Base-by-base conservation (phyloP, 2,888 invertebrate genomes). In the Campaea margaritaria region DNA sequence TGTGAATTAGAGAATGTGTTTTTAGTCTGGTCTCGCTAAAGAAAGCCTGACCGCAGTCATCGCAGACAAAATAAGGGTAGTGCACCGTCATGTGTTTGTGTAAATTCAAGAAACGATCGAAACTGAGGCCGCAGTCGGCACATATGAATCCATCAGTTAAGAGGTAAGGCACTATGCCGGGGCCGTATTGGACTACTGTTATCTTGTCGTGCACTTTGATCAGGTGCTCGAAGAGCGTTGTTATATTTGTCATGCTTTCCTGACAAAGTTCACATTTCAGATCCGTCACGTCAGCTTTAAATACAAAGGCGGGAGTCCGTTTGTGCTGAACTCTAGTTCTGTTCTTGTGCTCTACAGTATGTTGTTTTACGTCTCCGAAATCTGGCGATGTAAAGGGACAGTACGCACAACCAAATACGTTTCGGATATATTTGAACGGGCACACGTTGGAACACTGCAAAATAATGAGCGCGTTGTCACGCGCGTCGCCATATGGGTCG, bases 21-120 rank as follows among this genome's bases (percentile, higher is more conserved):
- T 41, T 27, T 7, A 90, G 12, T n/a, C 47, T 47, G 0, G 5
- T 4, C 0, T 12, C 36, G 15, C 12, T 47, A 36, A 31, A 59
- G 39, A 69, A 75, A 0, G 66, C 69, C 9, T 68, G 53, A 0
- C 70, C 73, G 31, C 81, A 82, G 3, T 75, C 58, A 0, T 78
- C 73, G 44, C 89, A 89, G 2, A 80, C 56, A 42, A 70, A 85
- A 65, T 83, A 85, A 16, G 73, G 75, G 42, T 76, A 85, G 57
- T 89, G 87, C 0, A 53, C 62, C 11, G 78, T 78, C 81, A 86
- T 83, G 46, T 89, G 88, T 15, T 76, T 72, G 11, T 58, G 50
- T 65, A 57, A 4, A 79, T 64, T 16, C 2, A 11, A 39, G 28
- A 60, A 60, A 3, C 34, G 11, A 28, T 50, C 46, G 36, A 60